A percentile compares a stretch with the other conserved stretches of the same genome.
Conservation (phyloP, 2,113 vertebrate species). For the Chionomys nivalis region DNA sequence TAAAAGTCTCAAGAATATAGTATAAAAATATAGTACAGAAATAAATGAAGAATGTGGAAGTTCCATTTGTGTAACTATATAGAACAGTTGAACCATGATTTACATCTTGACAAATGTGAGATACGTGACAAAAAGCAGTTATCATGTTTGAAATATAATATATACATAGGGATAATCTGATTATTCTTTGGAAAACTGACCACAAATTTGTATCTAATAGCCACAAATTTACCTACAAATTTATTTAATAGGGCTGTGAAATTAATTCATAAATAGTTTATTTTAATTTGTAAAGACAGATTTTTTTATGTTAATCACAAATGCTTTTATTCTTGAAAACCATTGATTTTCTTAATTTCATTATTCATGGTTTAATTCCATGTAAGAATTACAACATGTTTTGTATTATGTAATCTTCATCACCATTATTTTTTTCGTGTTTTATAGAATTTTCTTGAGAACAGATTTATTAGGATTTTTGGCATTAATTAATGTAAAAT, state of each 20-base stretch:
- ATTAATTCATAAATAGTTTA: not conserved
- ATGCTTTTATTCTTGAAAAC: not conserved
- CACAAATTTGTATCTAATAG: not conserved
- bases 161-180: not conserved
- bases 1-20: not conserved
- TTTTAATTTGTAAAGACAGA: not conserved
- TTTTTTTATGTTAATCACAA: slow-evolving; percentile 14
- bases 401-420: not conserved
- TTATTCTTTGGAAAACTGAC: slow-evolving; percentile 56
- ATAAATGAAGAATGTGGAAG: not conserved
- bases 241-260: not conserved
- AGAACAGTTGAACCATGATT: not conserved
- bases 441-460: not conserved
- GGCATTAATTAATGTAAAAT: not conserved
- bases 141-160: slow-evolving; percentile 58
- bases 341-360: not conserved
- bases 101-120: slow-evolving; percentile 48
- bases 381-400: not conserved
- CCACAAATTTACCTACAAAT: not conserved
- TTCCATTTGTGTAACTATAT: not conserved
- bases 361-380: not conserved
- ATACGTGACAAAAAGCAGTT: slow-evolving; percentile 52
- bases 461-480: not conserved
- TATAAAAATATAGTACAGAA: not conserved
- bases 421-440: not conserved